phyloP scores from a whole-genome alignment of 2,888 invertebrate genomes.

The Drosophila anomalata region DNA sequence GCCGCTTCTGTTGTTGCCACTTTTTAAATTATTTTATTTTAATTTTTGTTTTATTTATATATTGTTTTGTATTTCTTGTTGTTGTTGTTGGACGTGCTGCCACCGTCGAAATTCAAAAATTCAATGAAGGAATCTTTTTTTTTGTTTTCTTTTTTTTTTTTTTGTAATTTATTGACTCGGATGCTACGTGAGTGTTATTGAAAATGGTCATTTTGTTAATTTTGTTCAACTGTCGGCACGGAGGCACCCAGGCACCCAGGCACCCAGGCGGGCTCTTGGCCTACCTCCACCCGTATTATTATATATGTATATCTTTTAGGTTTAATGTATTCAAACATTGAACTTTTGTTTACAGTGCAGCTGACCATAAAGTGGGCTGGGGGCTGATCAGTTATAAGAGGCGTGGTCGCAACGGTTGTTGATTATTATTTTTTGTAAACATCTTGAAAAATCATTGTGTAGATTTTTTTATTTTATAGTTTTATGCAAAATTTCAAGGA shows the following conservation, averaged over 20 bases:
- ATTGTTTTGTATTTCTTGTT: conserved; percentile 15
- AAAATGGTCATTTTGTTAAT: conserved; percentile 64
- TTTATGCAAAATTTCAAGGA: conserved; percentile 67
- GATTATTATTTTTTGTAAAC: conserved; percentile 21
- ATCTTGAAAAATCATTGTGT: conserved; percentile 8
- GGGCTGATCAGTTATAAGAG: conserved; percentile 18
- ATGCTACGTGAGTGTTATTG: conserved; percentile 77
- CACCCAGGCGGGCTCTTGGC: conserved; percentile 10
- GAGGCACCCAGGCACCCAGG: no score
- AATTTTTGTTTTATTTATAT: conserved; percentile 6
- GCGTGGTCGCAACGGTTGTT: conserved; percentile 52
- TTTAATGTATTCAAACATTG: conserved; percentile 75
- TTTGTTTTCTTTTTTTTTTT: conserved; percentile 28
- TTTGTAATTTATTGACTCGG: conserved; percentile 72
- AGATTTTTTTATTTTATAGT: conserved; percentile 30
- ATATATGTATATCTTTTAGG: conserved; percentile 26
- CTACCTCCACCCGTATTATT: conserved; percentile 56
- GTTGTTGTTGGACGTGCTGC: conserved; percentile 54
- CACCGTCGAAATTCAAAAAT: conserved; percentile 23
- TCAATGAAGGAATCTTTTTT: conserved; percentile 46
- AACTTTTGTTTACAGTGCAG: conserved; percentile 67
- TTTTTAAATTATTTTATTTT: conserved; percentile 4
- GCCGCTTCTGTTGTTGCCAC: conserved; percentile 12
- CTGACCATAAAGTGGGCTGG: conserved; percentile 40
- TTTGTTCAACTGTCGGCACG: conserved; percentile 46